Evolutionary conservation across 1,140 invertebrate genomes (phyloP).

Genomic region (Papilio glaucus): DNA sequence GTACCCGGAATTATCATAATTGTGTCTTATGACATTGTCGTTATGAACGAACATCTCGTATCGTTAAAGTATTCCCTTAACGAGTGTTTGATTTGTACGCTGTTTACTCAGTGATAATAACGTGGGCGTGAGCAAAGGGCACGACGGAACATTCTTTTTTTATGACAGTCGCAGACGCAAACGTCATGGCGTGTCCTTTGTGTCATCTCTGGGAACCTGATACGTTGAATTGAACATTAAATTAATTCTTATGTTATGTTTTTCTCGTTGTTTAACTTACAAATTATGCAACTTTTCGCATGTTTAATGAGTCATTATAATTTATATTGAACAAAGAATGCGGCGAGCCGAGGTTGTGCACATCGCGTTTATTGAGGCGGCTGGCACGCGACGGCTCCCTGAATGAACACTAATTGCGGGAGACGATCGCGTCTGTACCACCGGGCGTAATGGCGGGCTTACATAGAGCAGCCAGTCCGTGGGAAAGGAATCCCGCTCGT

Average conservation of each 20-base stretch:
- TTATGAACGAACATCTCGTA: constrained; percentile 22
- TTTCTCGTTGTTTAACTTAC: background rate
- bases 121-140: constrained; percentile 29
- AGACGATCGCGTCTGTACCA: constrained; percentile 46
- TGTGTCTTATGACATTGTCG: background rate
- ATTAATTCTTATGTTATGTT: constrained; percentile 5
- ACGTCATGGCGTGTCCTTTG: constrained; percentile 26
- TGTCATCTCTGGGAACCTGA: background rate
- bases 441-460: constrained; percentile 30
- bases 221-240: background rate
- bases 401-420: constrained; percentile 58
- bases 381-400: constrained; percentile 52
- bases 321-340: constrained; percentile 29
- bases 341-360: constrained; percentile 21
- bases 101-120: constrained; percentile 34
- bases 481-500: constrained; percentile 57
- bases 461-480: constrained; percentile 54
- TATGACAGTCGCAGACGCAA: constrained; percentile 21
- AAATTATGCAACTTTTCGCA: background rate
- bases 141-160: constrained; percentile 29
- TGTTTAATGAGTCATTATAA: constrained; percentile 22
- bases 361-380: constrained; percentile 41
- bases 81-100: constrained; percentile 29
- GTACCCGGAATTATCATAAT: constrained; percentile 8
- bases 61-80: constrained; percentile 29